Evolutionary conservation across 2,797 vertebrate species (phyloP), one percentile per base, ranked within the genome.

Genomic region (Brachymystax lenok): DNA sequence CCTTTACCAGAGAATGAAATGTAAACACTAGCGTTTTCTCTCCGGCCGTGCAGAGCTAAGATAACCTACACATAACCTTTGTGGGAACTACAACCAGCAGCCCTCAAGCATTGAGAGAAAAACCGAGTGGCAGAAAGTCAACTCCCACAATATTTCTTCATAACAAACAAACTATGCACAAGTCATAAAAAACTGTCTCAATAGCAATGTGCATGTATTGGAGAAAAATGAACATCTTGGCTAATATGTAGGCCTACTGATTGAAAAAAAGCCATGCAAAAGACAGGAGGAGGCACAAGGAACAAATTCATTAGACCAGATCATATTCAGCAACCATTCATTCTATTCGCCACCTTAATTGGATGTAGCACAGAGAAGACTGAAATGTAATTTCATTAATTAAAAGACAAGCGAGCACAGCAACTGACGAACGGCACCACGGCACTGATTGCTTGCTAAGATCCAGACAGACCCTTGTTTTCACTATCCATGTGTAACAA

Each of bases 291-390:
- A 78, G 74, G 87, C 87, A 89, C 83, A 82, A 84, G 79, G 82
- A 63, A 89, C 88, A 90, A 91, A 90, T 93, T 92, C 89, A 91
- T 92, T 91, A 90, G 90, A 87, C 86, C 87, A 90, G 93, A 93
- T 93, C 89, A 93, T 92, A 92, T 90, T 92, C 93, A 91, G 87
- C 88, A 84, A 86, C 82, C 79, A 89, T 92, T 94, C 90, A 93
- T 93, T 92, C 88, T 90, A 63, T n/a, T n/a, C 2, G n/a, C 89
- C 92, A 91, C 89, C 86, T 86, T 92, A 93, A 93, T 91, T 93
- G 86, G 90, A 92, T 90, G 88, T 84, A 89, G 88, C 88, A 84
- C 72, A 86, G 84, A 89, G 80, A 85, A 86, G 88, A 88, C 77
- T 76, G 81, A 89, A 86, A 90, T 91, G 85, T 83, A 83, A 91